phyloP scores from a whole-genome alignment of 1,140 invertebrate species.

The Drosophila punjabiensis region DNA sequence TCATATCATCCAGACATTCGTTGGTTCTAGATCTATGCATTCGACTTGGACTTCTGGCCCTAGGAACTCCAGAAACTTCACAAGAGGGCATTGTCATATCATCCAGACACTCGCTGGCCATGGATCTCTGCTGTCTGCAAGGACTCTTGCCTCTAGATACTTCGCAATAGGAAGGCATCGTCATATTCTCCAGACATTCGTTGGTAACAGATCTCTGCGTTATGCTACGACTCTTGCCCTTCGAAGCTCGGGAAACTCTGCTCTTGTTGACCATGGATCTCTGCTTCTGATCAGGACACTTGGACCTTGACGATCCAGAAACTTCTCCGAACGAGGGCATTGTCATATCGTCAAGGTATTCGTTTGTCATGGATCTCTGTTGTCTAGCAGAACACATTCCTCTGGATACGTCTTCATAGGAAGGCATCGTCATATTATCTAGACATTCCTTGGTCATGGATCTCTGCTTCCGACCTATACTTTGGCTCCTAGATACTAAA shows the following conservation, averaged over 20 bases:
- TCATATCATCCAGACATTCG: conserved; percentile 35
- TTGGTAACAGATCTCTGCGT: background rate
- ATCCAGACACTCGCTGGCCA: conserved; percentile 21
- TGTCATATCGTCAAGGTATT: background rate
- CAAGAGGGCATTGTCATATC: conserved; percentile 8
- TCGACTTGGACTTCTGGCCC: background rate
- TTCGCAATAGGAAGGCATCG: conserved; percentile 3
- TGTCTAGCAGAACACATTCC: background rate
- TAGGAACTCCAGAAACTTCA: background rate
- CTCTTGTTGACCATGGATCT: background rate
- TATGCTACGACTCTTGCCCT: too few relatives aligned
- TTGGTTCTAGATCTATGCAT: background rate
- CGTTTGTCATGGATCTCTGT: background rate
- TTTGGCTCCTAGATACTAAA: background rate
- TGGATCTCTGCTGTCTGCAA: background rate
- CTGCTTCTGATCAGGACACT: background rate
- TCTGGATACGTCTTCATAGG: background rate
- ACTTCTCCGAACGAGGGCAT: background rate
- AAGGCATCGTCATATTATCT: conserved; percentile 29
- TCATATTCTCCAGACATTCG: conserved; percentile 31
- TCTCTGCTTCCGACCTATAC: background rate
- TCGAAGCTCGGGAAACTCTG: background rate
- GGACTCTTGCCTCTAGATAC: background rate
- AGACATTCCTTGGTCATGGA: conserved; percentile 15
- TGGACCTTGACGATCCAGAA: background rate